Conservation (phyloP, 2,797 vertebrate genomes). For the Momotus momota region DNA sequence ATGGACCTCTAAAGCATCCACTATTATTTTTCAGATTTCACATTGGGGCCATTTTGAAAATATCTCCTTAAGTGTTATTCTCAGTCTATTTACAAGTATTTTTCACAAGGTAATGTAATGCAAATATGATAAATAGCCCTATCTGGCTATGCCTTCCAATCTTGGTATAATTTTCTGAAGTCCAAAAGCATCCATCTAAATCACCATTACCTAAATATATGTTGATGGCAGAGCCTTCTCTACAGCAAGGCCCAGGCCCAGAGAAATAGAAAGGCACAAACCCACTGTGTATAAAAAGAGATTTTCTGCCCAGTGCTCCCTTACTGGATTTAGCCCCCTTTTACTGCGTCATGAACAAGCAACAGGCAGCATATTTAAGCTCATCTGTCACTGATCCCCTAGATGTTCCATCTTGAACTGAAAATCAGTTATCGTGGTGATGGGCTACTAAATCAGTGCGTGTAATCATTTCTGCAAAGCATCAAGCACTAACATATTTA, state of each 20-base stretch:
- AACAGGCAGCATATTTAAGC: neutral
- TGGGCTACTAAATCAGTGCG: neutral
- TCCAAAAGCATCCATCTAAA: neutral
- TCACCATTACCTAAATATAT: neutral
- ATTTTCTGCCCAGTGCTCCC: neutral
- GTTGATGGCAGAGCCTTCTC: neutral
- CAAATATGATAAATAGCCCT: neutral
- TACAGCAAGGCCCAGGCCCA: neutral
- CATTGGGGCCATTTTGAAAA: constrained; percentile 10
- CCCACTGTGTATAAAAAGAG: neutral
- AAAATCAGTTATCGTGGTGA: neutral
- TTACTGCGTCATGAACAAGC: neutral
- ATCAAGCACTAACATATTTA: neutral
- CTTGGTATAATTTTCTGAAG: neutral
- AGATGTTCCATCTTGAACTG: neutral
- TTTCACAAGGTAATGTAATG: neutral
- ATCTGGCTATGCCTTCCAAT: neutral
- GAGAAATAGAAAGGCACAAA: neutral
- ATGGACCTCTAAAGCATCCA: neutral
- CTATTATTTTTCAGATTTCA: constrained; percentile 9
- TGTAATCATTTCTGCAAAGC: neutral
- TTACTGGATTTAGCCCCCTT: neutral
- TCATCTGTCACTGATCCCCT: neutral
- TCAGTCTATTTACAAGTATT: constrained; percentile 17
- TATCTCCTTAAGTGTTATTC: constrained; percentile 35